Percentiles rank a stretch among this genome's conserved stretches.
phyloP scores from a whole-genome alignment of 2,888 invertebrate species.

The Notodonta ziczac region DNA sequence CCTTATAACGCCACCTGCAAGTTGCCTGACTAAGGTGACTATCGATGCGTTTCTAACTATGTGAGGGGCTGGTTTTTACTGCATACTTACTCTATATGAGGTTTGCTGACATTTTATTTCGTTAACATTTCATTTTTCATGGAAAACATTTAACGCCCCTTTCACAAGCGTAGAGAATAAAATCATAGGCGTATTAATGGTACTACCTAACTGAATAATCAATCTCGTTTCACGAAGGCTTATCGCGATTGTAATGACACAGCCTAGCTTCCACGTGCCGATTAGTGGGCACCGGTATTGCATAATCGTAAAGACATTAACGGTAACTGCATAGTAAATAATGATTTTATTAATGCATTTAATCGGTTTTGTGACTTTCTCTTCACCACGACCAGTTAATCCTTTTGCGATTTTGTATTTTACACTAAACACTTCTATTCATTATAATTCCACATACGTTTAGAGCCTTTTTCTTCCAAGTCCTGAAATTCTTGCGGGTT shows the following conservation, averaged over 20 bases:
- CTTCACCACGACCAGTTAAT: slow-evolving; percentile 33
- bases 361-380: slow-evolving; percentile 46
- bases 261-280: slow-evolving; percentile 62
- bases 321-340: slow-evolving; percentile 46
- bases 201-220: slow-evolving; percentile 52
- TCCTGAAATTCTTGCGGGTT: too few species aligned
- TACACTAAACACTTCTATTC: neutral
- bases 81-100: slow-evolving; percentile 2
- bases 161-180: slow-evolving; percentile 21
- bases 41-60: slow-evolving; percentile 35
- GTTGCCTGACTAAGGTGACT: slow-evolving; percentile 29
- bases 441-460: too few species aligned
- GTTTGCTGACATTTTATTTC: neutral
- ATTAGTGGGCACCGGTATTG: slow-evolving; percentile 46
- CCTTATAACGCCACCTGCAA: slow-evolving; percentile 27
- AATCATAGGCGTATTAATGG: neutral
- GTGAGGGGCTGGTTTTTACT: slow-evolving; percentile 35
- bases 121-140: slow-evolving; percentile 13
- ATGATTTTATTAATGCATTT: slow-evolving; percentile 41
- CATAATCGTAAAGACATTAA: slow-evolving; percentile 44
- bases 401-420: slow-evolving; percentile 23
- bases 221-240: slow-evolving; percentile 60
- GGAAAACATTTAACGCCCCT: slow-evolving; percentile 25
- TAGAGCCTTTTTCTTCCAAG: too few species aligned
- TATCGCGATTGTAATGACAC: slow-evolving; percentile 59